Conservation (phyloP, 2,113 vertebrate species). For the Melanostigma gelatinosum region DNA sequence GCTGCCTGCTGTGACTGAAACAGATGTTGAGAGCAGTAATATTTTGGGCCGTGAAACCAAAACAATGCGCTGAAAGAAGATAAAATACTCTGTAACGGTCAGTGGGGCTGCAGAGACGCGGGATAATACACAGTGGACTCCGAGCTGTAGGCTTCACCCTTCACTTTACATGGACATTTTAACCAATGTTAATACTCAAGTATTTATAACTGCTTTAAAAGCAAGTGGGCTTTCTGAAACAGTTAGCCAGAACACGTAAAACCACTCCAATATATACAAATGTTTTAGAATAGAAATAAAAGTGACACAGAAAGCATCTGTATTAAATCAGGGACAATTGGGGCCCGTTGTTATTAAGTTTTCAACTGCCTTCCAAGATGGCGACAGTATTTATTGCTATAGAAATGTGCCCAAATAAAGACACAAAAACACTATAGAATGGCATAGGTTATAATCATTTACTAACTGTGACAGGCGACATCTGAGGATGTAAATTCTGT, state of each 20-base stretch:
- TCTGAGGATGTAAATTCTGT: background rate
- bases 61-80: background rate
- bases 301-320: background rate
- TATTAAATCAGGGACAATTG: background rate
- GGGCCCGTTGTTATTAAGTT: background rate
- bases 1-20: background rate
- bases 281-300: background rate
- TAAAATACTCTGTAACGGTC: background rate
- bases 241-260: background rate
- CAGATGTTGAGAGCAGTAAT: background rate
- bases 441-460: accelerated
- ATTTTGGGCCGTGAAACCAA: background rate
- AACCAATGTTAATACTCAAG: no score
- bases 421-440: background rate
- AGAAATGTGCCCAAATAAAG: background rate
- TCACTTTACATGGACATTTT: no score
- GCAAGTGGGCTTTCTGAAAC: background rate
- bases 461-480: background rate
- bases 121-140: background rate
- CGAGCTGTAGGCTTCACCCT: background rate
- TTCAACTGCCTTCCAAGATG: constrained; percentile 19
- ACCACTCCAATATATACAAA: background rate
- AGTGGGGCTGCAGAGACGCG: no score
- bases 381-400: constrained; percentile 24
- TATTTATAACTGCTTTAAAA: no score